A percentile compares a stretch with the other conserved stretches of the same genome.
Conservation (phyloP, 2,113 vertebrate species). For the Ancistrus triradiatus region DNA sequence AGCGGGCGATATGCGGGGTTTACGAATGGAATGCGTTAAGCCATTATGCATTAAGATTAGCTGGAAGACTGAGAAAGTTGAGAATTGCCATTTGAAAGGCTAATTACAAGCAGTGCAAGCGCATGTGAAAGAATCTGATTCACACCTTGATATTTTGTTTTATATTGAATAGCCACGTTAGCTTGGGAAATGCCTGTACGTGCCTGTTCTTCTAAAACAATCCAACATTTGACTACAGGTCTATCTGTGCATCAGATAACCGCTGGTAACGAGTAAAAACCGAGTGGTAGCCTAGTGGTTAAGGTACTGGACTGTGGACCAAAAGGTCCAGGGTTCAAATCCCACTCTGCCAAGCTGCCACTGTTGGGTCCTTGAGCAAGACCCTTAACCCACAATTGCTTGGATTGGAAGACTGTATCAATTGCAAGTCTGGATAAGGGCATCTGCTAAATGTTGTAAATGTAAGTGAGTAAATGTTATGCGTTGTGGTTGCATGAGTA, state of each 20-base stretch:
- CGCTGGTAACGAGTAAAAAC: constrained; percentile 48
- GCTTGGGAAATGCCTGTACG: constrained; percentile 24
- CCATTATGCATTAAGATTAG: neutral
- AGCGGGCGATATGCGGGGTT: neutral
- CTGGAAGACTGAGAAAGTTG: constrained; percentile 36
- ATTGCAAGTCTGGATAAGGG: too few relatives aligned
- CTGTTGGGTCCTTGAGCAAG: too few relatives aligned
- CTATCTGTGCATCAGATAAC: constrained; percentile 33
- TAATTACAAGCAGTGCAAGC: constrained; percentile 28
- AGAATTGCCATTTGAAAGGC: constrained; percentile 51
- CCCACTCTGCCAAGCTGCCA: too few relatives aligned
- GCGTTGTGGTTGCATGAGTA: constrained; percentile 42
- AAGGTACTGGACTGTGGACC: too few relatives aligned
- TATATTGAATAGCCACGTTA: neutral
- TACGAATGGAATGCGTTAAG: neutral
- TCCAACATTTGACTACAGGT: too few relatives aligned
- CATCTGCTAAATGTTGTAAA: too few relatives aligned
- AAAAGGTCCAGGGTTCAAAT: too few relatives aligned
- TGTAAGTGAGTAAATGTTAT: constrained; percentile 48
- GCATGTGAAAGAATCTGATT: constrained; percentile 30
- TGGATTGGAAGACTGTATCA: too few relatives aligned
- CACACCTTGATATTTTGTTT: neutral
- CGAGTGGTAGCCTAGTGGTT: too few relatives aligned
- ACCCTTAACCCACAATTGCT: too few relatives aligned
- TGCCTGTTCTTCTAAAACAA: too few relatives aligned